These are phyloP conservation scores for Andrena marginata DNA, from an alignment of 2,888 invertebrate species.

Conservation along the genomic window DNA sequence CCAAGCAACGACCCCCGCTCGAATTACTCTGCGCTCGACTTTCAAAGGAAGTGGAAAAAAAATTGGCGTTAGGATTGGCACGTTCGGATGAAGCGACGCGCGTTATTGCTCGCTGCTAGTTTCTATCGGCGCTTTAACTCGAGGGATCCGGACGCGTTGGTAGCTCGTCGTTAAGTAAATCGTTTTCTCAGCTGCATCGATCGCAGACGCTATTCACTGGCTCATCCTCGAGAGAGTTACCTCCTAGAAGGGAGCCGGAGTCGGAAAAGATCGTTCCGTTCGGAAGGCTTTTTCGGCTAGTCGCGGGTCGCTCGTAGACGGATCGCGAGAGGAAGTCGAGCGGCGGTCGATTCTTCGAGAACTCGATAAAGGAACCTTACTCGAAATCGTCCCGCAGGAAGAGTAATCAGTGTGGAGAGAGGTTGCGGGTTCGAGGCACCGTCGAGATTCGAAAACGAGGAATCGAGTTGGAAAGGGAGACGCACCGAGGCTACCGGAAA, in stretches of 20 bases:
- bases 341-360: neutral
- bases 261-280: neutral
- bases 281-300: neutral
- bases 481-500: neutral
- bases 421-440: neutral
- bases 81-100: neutral
- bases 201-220: neutral
- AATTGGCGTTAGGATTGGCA: neutral
- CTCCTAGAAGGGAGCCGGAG: neutral
- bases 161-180: neutral
- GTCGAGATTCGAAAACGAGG: neutral
- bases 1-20: too few relatives aligned
- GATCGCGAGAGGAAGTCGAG: neutral
- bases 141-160: neutral
- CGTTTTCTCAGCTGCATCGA: neutral
- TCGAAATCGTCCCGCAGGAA: neutral
- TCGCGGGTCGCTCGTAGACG: neutral
- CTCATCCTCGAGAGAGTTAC: neutral
- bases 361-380: slow-evolving; percentile 5
- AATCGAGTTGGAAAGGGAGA: slow-evolving; percentile 1
- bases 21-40: neutral
- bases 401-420: slow-evolving; percentile 1
- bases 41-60: too few relatives aligned
- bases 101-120: neutral
- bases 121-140: neutral